Evolutionary conservation across 2,797 vertebrate genomes (phyloP).

Genomic region (Pseudochaenichthys georgianus): DNA sequence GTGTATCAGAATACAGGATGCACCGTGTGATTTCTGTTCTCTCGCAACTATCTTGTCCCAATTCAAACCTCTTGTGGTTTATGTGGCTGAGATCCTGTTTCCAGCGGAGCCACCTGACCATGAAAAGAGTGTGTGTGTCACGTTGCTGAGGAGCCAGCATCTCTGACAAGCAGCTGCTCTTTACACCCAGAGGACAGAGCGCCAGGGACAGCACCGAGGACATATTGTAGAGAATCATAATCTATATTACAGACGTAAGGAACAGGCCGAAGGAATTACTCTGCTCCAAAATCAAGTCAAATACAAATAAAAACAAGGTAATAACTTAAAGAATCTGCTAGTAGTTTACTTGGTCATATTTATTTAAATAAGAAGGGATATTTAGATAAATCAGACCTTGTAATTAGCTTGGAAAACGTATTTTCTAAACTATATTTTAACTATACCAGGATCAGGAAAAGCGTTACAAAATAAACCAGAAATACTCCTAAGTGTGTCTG

Average conservation of each 20-base stretch:
- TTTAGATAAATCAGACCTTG: too few relatives aligned
- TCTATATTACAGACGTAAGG: neutral
- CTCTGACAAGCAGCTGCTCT: constrained; percentile 73
- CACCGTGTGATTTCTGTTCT: constrained; percentile 72
- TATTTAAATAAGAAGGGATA: too few relatives aligned
- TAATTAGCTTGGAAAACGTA: too few relatives aligned
- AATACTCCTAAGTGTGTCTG: too few relatives aligned
- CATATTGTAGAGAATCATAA: neutral
- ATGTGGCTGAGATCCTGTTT: constrained; percentile 82
- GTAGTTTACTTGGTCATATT: too few relatives aligned
- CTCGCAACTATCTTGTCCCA: constrained; percentile 75
- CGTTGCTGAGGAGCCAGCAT: constrained; percentile 61
- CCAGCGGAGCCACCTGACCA: constrained; percentile 81
- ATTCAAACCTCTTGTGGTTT: constrained; percentile 83
- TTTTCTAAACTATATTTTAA: too few relatives aligned
- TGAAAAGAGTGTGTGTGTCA: constrained; percentile 80
- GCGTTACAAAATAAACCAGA: too few relatives aligned
- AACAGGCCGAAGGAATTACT: neutral
- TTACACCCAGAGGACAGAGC: constrained; percentile 29
- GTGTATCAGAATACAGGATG: constrained; percentile 80
- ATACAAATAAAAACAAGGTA: too few relatives aligned
- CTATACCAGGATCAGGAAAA: too few relatives aligned
- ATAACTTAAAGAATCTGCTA: too few relatives aligned
- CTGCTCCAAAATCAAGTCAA: too few relatives aligned
- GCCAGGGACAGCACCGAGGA: neutral